A percentile compares a stretch with the other conserved stretches of the same genome.
Conservation (phyloP, 2,888 invertebrate genomes). For the Mechanitis mazaeus region DNA sequence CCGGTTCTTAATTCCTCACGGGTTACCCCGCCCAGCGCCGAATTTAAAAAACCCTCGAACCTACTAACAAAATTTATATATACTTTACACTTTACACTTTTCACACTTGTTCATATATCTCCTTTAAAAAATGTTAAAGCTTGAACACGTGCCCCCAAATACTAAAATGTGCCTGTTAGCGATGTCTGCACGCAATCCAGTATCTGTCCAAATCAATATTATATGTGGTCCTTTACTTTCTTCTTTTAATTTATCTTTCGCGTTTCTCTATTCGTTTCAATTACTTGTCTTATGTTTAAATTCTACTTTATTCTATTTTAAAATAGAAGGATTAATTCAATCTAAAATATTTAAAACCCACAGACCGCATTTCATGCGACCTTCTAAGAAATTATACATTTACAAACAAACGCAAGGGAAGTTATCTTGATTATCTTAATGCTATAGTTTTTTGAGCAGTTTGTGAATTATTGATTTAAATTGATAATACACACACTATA, state of each 20-base stretch:
- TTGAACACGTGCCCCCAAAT: conserved; percentile 53
- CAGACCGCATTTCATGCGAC: neutral
- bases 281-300: conserved; percentile 58
- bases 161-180: conserved; percentile 69
- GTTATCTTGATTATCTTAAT: conserved; percentile 34
- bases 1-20: conserved; percentile 48
- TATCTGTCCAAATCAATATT: conserved; percentile 71
- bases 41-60: conserved; percentile 54
- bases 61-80: conserved; percentile 46
- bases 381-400: neutral
- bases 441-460: conserved; percentile 27
- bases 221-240: conserved; percentile 69
- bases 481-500: conserved; percentile 42
- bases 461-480: conserved; percentile 41
- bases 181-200: conserved; percentile 72
- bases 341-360: conserved; percentile 30
- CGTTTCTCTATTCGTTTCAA: conserved; percentile 49
- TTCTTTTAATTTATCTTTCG: conserved; percentile 54
- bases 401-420: conserved; percentile 53
- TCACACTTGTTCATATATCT: conserved; percentile 55
- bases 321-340: neutral
- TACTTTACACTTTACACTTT: conserved; percentile 62
- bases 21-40: conserved; percentile 75
- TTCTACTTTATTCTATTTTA: conserved; percentile 26
- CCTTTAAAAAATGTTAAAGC: conserved; percentile 40